Percentiles rank a stretch among this genome's conserved stretches.
Conservation (phyloP, 2,113 vertebrate species). For the Aptenodytes patagonicus region DNA sequence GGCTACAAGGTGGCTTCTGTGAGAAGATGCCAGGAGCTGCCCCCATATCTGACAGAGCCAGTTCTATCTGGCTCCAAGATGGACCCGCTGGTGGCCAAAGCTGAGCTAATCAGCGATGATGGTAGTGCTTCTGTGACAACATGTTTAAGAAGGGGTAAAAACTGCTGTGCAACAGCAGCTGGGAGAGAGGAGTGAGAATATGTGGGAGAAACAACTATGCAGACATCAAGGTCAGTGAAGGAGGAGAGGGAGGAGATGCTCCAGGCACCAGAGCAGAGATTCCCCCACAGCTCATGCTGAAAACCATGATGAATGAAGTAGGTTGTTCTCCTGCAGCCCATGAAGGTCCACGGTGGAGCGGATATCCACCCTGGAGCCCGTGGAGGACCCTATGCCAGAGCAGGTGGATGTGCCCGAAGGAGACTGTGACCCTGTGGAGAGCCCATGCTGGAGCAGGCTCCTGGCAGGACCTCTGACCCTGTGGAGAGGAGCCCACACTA, state of each 20-base stretch:
- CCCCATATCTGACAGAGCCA: not conserved
- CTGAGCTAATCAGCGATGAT: not conserved
- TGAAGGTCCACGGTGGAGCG: accelerated
- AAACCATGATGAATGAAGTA: not conserved
- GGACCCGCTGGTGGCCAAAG: not conserved
- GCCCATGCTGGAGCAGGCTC: not conserved
- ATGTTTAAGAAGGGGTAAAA: not conserved
- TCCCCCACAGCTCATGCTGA: accelerated
- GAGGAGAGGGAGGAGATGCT: not conserved
- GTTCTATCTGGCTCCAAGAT: accelerated
- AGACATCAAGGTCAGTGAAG: not conserved
- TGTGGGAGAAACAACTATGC: not conserved
- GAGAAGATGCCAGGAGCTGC: not conserved
- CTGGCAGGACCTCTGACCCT: not conserved
- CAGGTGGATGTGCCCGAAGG: not conserved
- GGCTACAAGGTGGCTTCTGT: not conserved
- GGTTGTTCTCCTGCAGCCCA: not conserved
- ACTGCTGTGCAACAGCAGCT: not conserved
- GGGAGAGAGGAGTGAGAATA: not conserved
- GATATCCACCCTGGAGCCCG: too few relatives aligned
- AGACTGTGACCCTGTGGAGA: not conserved
- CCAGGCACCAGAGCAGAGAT: not conserved
- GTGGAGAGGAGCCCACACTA: accelerated
- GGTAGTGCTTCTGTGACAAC: not conserved
- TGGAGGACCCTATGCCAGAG: not conserved